These are phyloP conservation scores for Sitta carolinensis DNA, from an alignment of 2,797 vertebrate genomes.

Conservation along the genomic window DNA sequence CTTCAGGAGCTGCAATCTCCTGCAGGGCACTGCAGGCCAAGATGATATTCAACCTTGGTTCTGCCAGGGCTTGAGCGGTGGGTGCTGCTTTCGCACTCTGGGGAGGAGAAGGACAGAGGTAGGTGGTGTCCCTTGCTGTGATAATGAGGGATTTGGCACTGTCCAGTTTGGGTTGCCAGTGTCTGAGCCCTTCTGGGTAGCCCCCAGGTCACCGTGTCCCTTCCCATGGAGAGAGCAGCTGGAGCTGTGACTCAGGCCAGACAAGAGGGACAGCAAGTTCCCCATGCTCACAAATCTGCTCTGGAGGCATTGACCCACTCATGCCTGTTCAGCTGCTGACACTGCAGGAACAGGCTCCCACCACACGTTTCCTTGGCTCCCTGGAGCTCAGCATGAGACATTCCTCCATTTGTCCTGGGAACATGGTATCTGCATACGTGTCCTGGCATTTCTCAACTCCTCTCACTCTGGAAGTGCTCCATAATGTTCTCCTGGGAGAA, in stretches of 20 bases:
- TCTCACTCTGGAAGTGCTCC: not conserved
- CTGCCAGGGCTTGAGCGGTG: fast-evolving
- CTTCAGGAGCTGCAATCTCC: fast-evolving
- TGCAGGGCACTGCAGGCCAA: fast-evolving
- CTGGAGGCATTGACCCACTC: not conserved
- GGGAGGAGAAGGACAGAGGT: not conserved
- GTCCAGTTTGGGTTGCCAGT: fast-evolving
- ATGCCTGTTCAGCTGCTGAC: not conserved
- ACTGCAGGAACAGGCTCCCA: not conserved
- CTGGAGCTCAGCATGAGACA: not conserved
- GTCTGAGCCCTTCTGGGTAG: not conserved
- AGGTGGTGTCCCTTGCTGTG: not conserved
- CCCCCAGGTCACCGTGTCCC: fast-evolving
- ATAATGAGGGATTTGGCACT: not conserved
- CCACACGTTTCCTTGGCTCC: fast-evolving
- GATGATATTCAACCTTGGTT: too few species aligned
- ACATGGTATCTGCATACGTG: not conserved
- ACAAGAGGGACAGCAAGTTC: not conserved
- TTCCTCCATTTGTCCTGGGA: not conserved
- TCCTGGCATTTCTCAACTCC: not conserved
- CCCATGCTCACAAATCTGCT: not conserved
- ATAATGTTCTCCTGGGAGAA: not conserved
- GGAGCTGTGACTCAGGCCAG: not conserved
- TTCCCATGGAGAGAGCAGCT: not conserved
- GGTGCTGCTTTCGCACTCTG: fast-evolving